These are phyloP conservation scores for Cerastis rubricosa DNA, from an alignment of 2,888 invertebrate genomes.

Conservation along the genomic window DNA sequence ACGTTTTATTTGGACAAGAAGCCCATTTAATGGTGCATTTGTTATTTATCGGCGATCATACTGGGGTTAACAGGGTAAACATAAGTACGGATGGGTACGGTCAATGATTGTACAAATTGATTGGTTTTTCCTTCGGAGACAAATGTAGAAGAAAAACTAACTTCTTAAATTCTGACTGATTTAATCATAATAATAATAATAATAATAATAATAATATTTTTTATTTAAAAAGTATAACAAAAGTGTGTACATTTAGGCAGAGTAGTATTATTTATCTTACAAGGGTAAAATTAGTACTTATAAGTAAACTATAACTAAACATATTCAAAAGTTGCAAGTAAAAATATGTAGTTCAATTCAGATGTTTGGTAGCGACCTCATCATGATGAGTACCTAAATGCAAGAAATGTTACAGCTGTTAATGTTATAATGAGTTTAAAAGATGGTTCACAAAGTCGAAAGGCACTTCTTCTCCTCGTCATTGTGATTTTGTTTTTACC, in stretches of 20 bases:
- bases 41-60: slow-evolving; percentile 58
- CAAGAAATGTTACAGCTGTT: neutral
- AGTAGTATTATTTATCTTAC: too few species aligned
- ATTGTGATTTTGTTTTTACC: neutral
- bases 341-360: too few species aligned
- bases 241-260: too few species aligned
- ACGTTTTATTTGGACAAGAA: slow-evolving; percentile 68
- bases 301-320: too few species aligned
- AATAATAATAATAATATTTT: too few species aligned
- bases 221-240: too few species aligned
- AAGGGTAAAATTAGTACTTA: too few species aligned
- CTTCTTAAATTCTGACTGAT: neutral
- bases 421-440: neutral
- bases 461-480: neutral
- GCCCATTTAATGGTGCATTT: slow-evolving; percentile 60
- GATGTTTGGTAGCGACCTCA: too few species aligned
- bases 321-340: too few species aligned
- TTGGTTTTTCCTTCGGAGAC: slow-evolving; percentile 27
- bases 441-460: neutral
- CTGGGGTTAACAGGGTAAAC: slow-evolving; percentile 28
- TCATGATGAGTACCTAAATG: neutral
- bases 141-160: neutral
- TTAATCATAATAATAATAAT: slow-evolving; percentile 13
- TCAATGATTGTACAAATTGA: slow-evolving; percentile 38
- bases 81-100: slow-evolving; percentile 34